Evolutionary conservation across 23 tunicate species (phyloP), one percentile per base, ranked within the genome.

Genomic region (Oikopleura dioica): DNA sequence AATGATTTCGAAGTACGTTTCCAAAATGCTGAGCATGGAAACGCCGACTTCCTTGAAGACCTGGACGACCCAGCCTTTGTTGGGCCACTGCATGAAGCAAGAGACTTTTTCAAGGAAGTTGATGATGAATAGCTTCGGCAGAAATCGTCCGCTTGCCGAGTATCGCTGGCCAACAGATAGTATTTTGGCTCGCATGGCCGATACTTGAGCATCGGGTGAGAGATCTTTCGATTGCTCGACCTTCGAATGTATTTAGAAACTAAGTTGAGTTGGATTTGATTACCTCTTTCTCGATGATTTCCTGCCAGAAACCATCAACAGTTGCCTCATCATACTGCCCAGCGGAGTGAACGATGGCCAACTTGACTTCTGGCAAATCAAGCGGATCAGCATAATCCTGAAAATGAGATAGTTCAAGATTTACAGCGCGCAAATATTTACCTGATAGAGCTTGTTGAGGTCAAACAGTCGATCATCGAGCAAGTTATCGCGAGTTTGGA

Each of bases 291-390:
- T 94, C 99, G 31, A 94, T 75, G 58, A 94, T 94, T 44, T 94
- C 87, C 51, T 86, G 87, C 99, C 99, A 94, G 77, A 94, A 76
- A 69, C 85, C 85, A 69, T 86, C 94, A 26, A 94, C 77, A 55
- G 87, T 37, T 0, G 83, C 35, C 12, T 81, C 83, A 50, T 94
- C 99, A 38, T 86, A 81, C 9, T 91, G 78, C n/a, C 99, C 99
- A 69, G 99, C 95, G 75, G 86, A 83, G 36, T 86, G 86, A 29
- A 88, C 86, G 28, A 94, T 94, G 28, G 88, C 81, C 33, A 94
- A 69, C 76, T 94, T 94, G 51, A 81, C 77, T 72, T 94, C 99
- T 9, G 95, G 95, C 59, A 94, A 81, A 37, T 94, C 83, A 51
- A 36, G 87, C 0, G 88, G 95, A 36, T 94, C 99, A 0, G 99